Evolutionary conservation across 2,113 vertebrate species (phyloP).

Genomic region (Sturnus vulgaris): DNA sequence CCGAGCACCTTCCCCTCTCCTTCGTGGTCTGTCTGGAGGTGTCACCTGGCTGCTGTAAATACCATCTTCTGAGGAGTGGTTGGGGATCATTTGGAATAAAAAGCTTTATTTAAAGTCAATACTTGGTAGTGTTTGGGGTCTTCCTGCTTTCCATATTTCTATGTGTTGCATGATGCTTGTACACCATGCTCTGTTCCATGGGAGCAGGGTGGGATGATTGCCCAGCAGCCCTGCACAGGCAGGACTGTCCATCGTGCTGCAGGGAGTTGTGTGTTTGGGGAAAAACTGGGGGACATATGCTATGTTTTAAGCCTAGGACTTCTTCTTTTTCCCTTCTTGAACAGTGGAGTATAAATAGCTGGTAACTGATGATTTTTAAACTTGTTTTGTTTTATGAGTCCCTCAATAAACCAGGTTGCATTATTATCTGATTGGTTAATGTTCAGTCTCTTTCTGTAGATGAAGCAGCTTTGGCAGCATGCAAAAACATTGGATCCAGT

Average conservation of each 20-base stretch:
- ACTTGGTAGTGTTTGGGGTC: background rate
- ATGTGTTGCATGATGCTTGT: fast-evolving
- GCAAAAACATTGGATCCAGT: background rate
- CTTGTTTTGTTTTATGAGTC: background rate
- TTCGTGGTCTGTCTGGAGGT: background rate
- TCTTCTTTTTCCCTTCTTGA: background rate
- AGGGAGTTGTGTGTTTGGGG: background rate
- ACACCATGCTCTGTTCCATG: background rate
- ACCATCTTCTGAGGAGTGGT: fast-evolving
- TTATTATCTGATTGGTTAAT: background rate
- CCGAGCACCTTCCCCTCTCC: fast-evolving
- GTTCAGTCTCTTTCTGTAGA: background rate
- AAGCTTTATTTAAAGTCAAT: background rate
- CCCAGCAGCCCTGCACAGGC: background rate
- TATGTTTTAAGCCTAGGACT: conserved; percentile 12
- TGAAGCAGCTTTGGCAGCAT: background rate
- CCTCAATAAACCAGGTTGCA: background rate
- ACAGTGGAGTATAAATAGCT: conserved; percentile 26
- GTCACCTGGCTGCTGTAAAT: background rate
- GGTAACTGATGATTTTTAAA: background rate
- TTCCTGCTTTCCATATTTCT: background rate
- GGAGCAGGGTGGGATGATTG: background rate
- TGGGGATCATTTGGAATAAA: fast-evolving
- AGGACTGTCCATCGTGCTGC: background rate
- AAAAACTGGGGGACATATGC: conserved; percentile 11